These are phyloP conservation scores for Calvadosia cruxmelitensis DNA, from an alignment of 30 jellyfish, hydroid and myxozoan species.

Conservation along the genomic window DNA sequence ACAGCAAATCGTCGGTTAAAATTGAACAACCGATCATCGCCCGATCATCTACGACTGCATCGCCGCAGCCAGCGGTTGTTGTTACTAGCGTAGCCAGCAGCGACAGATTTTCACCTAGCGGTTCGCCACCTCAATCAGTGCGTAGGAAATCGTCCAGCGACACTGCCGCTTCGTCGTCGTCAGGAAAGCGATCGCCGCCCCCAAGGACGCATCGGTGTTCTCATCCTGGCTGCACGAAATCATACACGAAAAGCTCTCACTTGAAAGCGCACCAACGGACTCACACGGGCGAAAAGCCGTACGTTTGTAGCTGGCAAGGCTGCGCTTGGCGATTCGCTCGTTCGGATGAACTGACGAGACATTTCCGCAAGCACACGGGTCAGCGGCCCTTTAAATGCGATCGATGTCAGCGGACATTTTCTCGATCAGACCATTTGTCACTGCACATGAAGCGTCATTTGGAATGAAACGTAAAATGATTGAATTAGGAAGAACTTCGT, in stretches of 20 bases:
- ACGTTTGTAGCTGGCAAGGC: conserved; percentile 97
- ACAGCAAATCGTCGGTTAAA: neutral
- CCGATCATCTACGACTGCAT: neutral
- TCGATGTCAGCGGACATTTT: conserved; percentile 84
- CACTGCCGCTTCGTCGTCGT: neutral
- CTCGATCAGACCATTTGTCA: conserved; percentile 91
- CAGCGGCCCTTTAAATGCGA: conserved; percentile 89
- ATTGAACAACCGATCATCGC: neutral
- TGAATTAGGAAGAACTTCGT: too few relatives aligned
- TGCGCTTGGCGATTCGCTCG: conserved; percentile 98
- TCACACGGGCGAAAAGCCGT: conserved; percentile 92
- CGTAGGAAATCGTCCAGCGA: neutral
- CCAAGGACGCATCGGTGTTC: conserved; percentile 84
- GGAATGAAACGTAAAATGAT: neutral
- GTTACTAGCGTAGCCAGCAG: neutral
- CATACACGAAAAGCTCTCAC: conserved; percentile 96
- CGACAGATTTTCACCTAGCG: neutral
- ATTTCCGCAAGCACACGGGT: conserved; percentile 91
- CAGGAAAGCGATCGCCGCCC: conserved; percentile 23
- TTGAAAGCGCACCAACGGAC: conserved; percentile 98
- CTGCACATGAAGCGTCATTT: conserved; percentile 84
- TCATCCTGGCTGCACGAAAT: conserved; percentile 70
- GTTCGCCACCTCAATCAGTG: neutral
- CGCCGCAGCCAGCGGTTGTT: too few relatives aligned
- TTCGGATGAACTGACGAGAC: conserved; percentile 97